Conservation (phyloP, 2,888 invertebrate genomes). For the Macrophya annulata region DNA sequence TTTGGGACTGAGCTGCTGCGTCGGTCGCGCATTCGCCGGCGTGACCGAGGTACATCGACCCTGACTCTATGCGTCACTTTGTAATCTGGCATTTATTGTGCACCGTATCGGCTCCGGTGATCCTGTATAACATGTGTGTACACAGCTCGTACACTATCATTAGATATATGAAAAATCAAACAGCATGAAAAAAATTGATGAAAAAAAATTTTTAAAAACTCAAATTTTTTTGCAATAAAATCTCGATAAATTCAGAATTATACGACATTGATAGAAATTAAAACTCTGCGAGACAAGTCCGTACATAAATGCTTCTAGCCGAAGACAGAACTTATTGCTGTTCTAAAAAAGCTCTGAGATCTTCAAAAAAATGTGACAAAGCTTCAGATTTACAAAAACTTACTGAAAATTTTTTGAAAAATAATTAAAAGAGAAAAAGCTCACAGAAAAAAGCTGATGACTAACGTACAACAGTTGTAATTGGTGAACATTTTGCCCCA, state of each 20-base stretch:
- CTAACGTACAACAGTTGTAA: no score
- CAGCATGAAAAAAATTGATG: background rate
- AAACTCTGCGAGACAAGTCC: background rate
- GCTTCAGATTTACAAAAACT: background rate
- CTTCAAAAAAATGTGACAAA: background rate
- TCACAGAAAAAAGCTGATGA: no score
- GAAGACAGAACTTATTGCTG: background rate
- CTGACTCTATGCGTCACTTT: constrained; percentile 49
- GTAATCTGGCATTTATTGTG: constrained; percentile 46
- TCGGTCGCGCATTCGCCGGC: constrained; percentile 44
- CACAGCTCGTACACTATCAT: background rate
- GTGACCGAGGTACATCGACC: constrained; percentile 50
- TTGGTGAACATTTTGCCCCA: background rate
- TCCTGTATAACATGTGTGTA: constrained; percentile 22
- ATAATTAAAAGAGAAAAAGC: background rate
- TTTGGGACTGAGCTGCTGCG: constrained; percentile 19
- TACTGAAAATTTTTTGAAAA: background rate
- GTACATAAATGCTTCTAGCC: background rate
- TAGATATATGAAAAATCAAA: background rate
- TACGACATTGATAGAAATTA: background rate
- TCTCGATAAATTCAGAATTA: background rate
- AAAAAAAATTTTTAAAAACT: background rate
- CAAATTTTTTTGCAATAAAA: background rate
- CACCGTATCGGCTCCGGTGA: background rate
- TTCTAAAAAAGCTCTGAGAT: background rate